Evolutionary conservation across 2,888 invertebrate species (phyloP).

Genomic region (Orchesella flavescens): DNA sequence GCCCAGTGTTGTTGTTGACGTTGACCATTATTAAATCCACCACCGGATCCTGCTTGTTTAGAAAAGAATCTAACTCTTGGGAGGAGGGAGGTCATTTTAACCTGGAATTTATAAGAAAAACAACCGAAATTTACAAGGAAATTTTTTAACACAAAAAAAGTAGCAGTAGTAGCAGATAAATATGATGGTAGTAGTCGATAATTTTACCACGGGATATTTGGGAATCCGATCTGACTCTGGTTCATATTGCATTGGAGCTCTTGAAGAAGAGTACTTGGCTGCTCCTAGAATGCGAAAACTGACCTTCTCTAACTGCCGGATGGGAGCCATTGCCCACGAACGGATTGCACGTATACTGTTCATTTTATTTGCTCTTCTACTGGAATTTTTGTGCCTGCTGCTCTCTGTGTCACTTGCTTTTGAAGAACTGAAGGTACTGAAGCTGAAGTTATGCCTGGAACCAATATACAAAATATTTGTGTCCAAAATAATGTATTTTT

Average conservation of each 20-base stretch:
- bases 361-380: conserved; percentile 24
- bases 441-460: conserved; percentile 7
- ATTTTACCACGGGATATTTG: conserved; percentile 24
- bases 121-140: neutral
- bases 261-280: conserved; percentile 4
- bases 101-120: too few species aligned
- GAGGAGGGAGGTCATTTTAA: neutral
- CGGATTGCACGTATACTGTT: conserved; percentile 26
- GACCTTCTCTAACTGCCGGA: conserved; percentile 23
- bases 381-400: too few species aligned
- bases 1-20: too few species aligned
- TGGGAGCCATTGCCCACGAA: conserved; percentile 15
- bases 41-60: neutral
- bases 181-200: neutral
- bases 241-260: neutral
- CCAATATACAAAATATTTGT: too few species aligned
- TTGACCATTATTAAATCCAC: too few species aligned
- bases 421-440: too few species aligned
- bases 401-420: too few species aligned
- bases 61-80: neutral
- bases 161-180: neutral
- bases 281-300: conserved; percentile 44
- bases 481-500: too few species aligned
- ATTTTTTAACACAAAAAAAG: conserved; percentile 1
- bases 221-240: conserved; percentile 6